These are phyloP conservation scores for Zaprionus davidi DNA, from an alignment of 1,140 invertebrate genomes.

Conservation along the genomic window DNA sequence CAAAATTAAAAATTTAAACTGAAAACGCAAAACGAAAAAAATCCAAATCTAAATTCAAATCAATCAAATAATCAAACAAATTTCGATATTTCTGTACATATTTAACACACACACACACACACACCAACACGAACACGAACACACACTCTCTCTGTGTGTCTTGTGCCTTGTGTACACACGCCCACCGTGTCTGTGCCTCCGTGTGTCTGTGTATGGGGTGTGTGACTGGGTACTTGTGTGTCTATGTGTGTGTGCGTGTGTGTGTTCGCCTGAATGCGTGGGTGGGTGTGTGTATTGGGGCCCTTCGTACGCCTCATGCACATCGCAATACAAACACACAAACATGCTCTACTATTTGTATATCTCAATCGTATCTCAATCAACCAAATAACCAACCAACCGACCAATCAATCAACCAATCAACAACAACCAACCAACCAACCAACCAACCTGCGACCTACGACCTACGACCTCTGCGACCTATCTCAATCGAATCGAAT, in stretches of 20 bases:
- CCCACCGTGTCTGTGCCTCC: constrained; percentile 21
- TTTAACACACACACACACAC: constrained; percentile 22
- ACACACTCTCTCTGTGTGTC: constrained; percentile 18
- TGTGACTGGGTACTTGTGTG: not conserved
- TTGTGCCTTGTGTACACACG: constrained; percentile 53
- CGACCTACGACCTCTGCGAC: constrained; percentile 35
- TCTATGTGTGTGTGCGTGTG: not conserved
- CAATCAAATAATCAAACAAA: constrained; percentile 35
- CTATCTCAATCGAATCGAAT: constrained; percentile 19
- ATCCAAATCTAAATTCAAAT: constrained; percentile 38
- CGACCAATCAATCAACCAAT: constrained; percentile 51
- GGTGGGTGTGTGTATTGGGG: constrained; percentile 53
- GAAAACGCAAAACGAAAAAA: constrained; percentile 35
- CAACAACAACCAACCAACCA: constrained; percentile 40
- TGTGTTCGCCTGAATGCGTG: not conserved
- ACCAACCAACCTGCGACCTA: constrained; percentile 39
- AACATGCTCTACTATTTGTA: constrained; percentile 31
- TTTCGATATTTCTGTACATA: constrained; percentile 14
- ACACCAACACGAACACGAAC: constrained; percentile 41
- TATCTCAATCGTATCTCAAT: constrained; percentile 46
- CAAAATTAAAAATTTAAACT: constrained; percentile 30
- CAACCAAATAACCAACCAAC: constrained; percentile 47
- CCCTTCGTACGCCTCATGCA: constrained; percentile 39
- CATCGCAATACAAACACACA: constrained; percentile 34
- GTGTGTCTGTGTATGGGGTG: constrained; percentile 4